Evolutionary conservation across 1,140 invertebrate genomes (phyloP), one percentile per base, ranked within the genome.

Genomic region (Drosophila cardini): DNA sequence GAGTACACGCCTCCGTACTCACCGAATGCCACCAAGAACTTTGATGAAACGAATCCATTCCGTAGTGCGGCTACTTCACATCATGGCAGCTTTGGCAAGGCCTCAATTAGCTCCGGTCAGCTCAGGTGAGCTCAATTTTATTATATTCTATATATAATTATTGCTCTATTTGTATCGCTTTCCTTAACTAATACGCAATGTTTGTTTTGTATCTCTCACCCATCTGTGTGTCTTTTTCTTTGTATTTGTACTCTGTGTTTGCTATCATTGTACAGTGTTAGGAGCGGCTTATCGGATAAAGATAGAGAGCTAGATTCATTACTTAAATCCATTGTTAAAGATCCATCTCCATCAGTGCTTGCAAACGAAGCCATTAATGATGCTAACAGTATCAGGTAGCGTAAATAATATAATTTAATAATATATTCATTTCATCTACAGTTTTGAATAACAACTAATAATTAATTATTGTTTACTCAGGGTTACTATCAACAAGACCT

Each of bases 401-500:
- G 85, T 89, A 89, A 78, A 64, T 71, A 50, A 21, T 38, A 60
- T 56, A 15, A 15, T 5, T 45, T 6, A 16, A 45, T 16, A 45
- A 7, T 16, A 36, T 15, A 36, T 8, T 16, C 5, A 32, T 32
- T 36, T 6, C 2, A 36, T 2, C 5, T 4, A 0, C 32, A 36
- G 4, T 36, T 16, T 3, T 36, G 15, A 34, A 53, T 53, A 6
- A 13, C 2, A 36, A 36, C 0, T 18, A 10, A 9, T 8, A 36
- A 38, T 38, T 38, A 4, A 38, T 11, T 9, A 42, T n/a, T 67
- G 2, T 58, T 6, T 30, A 38, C 8, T 90, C 8, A 94, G 94
- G 80, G 93, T 94, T 30, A 94, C 94, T 67, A 91, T 94, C 0
- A 94, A 94, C 65, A 93, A 92, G 84, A 94, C 94, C 69, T 94